A percentile compares a stretch with the other conserved stretches of the same genome.
Evolutionary conservation across 2,888 invertebrate genomes (phyloP).

Genomic region (Orchestes rusci): DNA sequence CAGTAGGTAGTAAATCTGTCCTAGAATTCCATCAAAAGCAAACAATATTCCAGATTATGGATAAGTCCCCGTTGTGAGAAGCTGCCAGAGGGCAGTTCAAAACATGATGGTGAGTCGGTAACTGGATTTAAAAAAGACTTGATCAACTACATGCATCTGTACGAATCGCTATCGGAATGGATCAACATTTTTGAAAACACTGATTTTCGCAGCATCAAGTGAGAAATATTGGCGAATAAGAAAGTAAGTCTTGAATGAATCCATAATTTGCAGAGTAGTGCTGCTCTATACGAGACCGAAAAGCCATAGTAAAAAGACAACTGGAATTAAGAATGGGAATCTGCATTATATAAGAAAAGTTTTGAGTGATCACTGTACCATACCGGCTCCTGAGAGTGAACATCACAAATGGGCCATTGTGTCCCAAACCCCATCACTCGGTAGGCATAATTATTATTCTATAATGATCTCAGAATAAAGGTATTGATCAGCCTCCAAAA

Average conservation of each 20-base stretch:
- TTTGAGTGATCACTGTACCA: slow-evolving; percentile 57
- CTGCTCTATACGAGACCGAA: slow-evolving; percentile 83
- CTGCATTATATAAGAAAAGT: slow-evolving; percentile 54
- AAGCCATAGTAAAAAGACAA: slow-evolving; percentile 52
- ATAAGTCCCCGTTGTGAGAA: slow-evolving; percentile 72
- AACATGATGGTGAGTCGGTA: slow-evolving; percentile 65
- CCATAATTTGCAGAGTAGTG: slow-evolving; percentile 58
- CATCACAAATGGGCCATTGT: slow-evolving; percentile 51
- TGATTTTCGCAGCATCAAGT: slow-evolving; percentile 79
- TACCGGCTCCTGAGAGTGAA: slow-evolving; percentile 39
- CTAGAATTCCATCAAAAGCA: not conserved
- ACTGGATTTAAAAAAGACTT: slow-evolving; percentile 77
- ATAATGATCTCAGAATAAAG: too few relatives aligned
- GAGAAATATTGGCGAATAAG: slow-evolving; percentile 30
- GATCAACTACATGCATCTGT: slow-evolving; percentile 67
- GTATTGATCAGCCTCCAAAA: too few relatives aligned
- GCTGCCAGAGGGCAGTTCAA: slow-evolving; percentile 49
- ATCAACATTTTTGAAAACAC: slow-evolving; percentile 62
- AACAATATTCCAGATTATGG: slow-evolving; percentile 65
- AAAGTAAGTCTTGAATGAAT: not conserved
- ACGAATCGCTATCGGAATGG: slow-evolving; percentile 65
- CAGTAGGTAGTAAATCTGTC: slow-evolving; percentile 49
- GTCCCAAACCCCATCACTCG: slow-evolving; percentile 88
- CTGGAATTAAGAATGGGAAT: slow-evolving; percentile 32
- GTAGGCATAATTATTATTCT: too few relatives aligned